These are phyloP conservation scores for Aptenodytes patagonicus DNA, from an alignment of 2,113 vertebrate species.

Conservation along the genomic window DNA sequence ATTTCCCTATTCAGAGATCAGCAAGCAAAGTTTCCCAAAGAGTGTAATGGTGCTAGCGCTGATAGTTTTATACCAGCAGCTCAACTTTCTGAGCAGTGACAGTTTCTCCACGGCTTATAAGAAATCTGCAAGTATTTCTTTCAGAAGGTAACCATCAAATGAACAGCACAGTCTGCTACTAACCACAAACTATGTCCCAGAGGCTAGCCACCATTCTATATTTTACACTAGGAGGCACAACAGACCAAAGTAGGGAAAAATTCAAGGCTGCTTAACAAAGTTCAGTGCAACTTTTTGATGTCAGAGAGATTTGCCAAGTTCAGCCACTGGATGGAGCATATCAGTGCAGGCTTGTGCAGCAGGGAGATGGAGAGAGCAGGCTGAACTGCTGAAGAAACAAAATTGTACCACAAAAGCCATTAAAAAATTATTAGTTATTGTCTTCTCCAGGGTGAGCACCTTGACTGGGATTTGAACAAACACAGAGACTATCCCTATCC, in stretches of 20 bases:
- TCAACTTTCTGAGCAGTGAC: background rate
- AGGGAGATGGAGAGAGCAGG: background rate
- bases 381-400: background rate
- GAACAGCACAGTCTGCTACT: background rate
- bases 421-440: background rate
- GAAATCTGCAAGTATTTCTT: background rate
- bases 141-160: background rate
- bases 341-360: background rate
- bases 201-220: rapidly evolving
- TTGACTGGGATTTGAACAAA: background rate
- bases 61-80: background rate
- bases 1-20: background rate
- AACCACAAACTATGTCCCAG: background rate
- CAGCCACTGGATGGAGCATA: background rate
- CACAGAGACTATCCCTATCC: background rate
- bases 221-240: background rate
- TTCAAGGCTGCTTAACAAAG: background rate
- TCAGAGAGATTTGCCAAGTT: background rate
- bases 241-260: background rate
- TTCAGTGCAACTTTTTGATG: background rate
- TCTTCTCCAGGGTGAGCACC: background rate
- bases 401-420: background rate
- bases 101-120: background rate
- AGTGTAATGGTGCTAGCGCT: rapidly evolving
- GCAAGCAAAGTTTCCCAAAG: background rate